phyloP scores from a whole-genome alignment of 2,888 invertebrate genomes.

The Melipona bicolor region DNA sequence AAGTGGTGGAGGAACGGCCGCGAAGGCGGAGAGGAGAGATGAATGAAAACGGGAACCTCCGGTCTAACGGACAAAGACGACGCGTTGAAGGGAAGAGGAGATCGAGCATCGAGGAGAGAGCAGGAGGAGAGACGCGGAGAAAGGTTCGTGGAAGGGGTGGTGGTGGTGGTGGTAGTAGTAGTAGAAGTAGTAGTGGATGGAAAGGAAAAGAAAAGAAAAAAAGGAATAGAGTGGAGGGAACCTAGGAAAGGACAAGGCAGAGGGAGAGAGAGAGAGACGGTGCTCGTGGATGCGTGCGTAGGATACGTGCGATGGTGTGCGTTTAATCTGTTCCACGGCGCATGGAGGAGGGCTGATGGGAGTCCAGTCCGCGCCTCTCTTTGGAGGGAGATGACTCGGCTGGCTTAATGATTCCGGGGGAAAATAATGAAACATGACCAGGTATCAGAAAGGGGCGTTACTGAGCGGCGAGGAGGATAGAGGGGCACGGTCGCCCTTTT shows the following conservation, averaged over 20 bases:
- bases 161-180: neutral
- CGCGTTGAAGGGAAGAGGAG: conserved; percentile 9
- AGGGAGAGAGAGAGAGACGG: conserved; percentile 12
- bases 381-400: conserved; percentile 75
- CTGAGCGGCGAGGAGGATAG: conserved; percentile 47
- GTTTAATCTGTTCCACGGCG: conserved; percentile 68
- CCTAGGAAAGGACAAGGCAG: neutral
- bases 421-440: conserved; percentile 82
- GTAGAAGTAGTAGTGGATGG: conserved; percentile 11
- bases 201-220: conserved; percentile 58
- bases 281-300: conserved; percentile 39
- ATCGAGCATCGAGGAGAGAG: conserved; percentile 16
- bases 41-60: conserved; percentile 36
- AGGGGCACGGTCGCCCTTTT: conserved; percentile 64
- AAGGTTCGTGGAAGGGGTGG: conserved; percentile 41
- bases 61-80: neutral
- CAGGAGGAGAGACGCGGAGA: conserved; percentile 10
- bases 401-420: conserved; percentile 79
- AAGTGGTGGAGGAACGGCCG: conserved; percentile 32
- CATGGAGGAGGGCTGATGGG: conserved; percentile 65
- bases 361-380: conserved; percentile 66
- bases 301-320: conserved; percentile 42
- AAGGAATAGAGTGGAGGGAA: neutral
- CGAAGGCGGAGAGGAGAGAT: conserved; percentile 37
- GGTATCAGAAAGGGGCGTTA: conserved; percentile 79